Evolutionary conservation across 2,888 invertebrate species (phyloP), one percentile per base, ranked within the genome.

Genomic region (Endotricha flammealis): DNA sequence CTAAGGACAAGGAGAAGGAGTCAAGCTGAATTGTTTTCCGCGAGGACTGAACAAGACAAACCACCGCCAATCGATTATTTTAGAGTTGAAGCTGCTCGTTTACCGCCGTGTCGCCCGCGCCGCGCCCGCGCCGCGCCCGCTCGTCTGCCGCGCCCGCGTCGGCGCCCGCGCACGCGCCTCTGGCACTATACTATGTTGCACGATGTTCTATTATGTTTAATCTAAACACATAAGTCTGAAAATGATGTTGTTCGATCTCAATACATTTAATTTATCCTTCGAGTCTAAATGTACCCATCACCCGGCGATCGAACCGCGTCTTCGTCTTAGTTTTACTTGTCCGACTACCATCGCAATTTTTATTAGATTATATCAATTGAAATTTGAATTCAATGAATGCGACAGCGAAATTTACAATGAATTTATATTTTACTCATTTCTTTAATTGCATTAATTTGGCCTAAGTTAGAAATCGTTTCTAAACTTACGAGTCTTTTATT

Each of bases 1-100:
- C 90, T 54, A 91, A 91, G 81, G 91, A 90, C 64, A 90, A 91
- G 61, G 90, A 91, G 67, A 91, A 91, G 64, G 90, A 91, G 77
- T 90, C 90, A 39, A 90, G 90, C 88, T 91, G 90, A 91, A 90
- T 88, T 69, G 72, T 63, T 74, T 75, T 68, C 57, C 63, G 54
- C 44, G 59, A 69, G 68, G 63, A 76, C 71, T 75, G 78, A 82
- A 81, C 65, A 78, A 77, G 68, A 81, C 67, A 79, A 83, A 86
- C 86, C 86, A 86, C 86, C 86, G 86, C 86, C 76, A 74, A 81
- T 79, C 77, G 76, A 77, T 83, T 82, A 82, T 79, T 79, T 85
- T 80, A 81, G 66, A 75, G 76, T 80, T 71, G 74, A 71, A 61
- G 70, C 67, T 63, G 63, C 52, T 54, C 54, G 50, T 44, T 47